phyloP scores from a whole-genome alignment of 2,888 invertebrate genomes.

The Scaptomyza caliginosa region DNA sequence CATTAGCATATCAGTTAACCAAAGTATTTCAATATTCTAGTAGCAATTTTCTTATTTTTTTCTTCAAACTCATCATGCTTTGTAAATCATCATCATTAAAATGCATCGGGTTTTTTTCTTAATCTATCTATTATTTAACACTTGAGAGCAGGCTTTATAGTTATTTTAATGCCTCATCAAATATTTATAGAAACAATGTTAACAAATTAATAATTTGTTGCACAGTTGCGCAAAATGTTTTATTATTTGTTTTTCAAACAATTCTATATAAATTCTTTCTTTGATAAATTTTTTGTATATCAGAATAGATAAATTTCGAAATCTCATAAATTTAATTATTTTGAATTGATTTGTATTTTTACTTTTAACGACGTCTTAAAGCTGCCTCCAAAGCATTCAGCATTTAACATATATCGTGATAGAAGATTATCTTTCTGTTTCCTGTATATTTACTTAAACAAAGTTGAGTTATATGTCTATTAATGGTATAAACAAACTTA shows the following conservation, averaged over 20 bases:
- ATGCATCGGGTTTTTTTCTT: slow-evolving; percentile 2
- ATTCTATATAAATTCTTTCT: too few relatives aligned
- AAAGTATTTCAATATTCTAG: slow-evolving; percentile 6
- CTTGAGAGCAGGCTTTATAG: not conserved
- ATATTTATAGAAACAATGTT: slow-evolving; percentile 5
- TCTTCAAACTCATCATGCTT: slow-evolving; percentile 4
- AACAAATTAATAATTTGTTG: slow-evolving; percentile 12
- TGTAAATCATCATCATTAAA: slow-evolving; percentile 10
- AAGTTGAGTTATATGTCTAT: slow-evolving; percentile 3
- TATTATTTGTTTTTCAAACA: too few relatives aligned
- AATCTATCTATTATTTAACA: slow-evolving; percentile 23
- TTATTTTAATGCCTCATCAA: slow-evolving; percentile 10
- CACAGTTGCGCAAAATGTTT: too few relatives aligned
- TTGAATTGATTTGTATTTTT: not conserved
- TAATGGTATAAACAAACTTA: slow-evolving; percentile 4
- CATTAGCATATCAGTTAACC: not conserved
- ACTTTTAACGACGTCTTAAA: not conserved
- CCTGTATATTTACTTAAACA: slow-evolving; percentile 13
- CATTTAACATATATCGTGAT: slow-evolving; percentile 39
- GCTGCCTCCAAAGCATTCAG: slow-evolving; percentile 7
- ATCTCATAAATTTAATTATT: not conserved
- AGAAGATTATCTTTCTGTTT: slow-evolving; percentile 1
- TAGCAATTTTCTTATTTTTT: too few relatives aligned
- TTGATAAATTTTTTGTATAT: not conserved
- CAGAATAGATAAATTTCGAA: not conserved